phyloP scores from a whole-genome alignment of 2,797 vertebrate genomes.

The Betta splendens region DNA sequence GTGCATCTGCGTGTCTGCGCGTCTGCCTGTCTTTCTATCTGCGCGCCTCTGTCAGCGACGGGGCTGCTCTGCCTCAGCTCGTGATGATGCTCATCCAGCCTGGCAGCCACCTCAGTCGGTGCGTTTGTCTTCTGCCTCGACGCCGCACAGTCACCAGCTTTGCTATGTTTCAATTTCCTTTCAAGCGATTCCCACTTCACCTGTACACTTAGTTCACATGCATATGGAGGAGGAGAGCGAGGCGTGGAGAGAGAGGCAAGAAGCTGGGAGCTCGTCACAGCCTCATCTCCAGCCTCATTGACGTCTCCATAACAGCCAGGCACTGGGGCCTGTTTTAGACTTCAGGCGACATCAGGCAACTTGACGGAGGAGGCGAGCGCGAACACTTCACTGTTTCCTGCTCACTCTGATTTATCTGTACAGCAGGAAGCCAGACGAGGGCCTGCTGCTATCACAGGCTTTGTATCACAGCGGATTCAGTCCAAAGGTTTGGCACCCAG shows the following conservation, averaged over 20 bases:
- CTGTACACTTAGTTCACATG: slow-evolving; percentile 18
- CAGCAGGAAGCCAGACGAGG: slow-evolving; percentile 42
- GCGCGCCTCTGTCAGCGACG: too few species aligned
- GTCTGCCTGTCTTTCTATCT: too few species aligned
- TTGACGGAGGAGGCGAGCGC: slow-evolving; percentile 37
- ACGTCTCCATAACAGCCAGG: slow-evolving; percentile 43
- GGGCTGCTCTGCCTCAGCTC: slow-evolving; percentile 22
- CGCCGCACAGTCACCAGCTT: slow-evolving; percentile 1
- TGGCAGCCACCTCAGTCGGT: slow-evolving; percentile 17
- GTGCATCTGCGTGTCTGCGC: too few species aligned
- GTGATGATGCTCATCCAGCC: slow-evolving; percentile 25
- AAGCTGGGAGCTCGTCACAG: slow-evolving; percentile 30
- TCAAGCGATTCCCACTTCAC: slow-evolving; percentile 33
- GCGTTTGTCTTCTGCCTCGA: slow-evolving; percentile 11
- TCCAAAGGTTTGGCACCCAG: slow-evolving; percentile 13
- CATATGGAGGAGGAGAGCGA: slow-evolving; percentile 3
- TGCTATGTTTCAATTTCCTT: slow-evolving; percentile 27
- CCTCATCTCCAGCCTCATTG: slow-evolving; percentile 22
- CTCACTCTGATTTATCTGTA: slow-evolving; percentile 54
- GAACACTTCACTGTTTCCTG: slow-evolving; percentile 32
- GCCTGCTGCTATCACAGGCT: slow-evolving; percentile 46
- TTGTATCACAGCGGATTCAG: slow-evolving; percentile 33
- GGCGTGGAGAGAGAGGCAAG: neutral
- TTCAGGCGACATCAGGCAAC: slow-evolving; percentile 55
- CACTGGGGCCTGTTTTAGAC: slow-evolving; percentile 53